These are phyloP conservation scores for Amiota minor DNA, from an alignment of 2,888 invertebrate species.

Conservation along the genomic window DNA sequence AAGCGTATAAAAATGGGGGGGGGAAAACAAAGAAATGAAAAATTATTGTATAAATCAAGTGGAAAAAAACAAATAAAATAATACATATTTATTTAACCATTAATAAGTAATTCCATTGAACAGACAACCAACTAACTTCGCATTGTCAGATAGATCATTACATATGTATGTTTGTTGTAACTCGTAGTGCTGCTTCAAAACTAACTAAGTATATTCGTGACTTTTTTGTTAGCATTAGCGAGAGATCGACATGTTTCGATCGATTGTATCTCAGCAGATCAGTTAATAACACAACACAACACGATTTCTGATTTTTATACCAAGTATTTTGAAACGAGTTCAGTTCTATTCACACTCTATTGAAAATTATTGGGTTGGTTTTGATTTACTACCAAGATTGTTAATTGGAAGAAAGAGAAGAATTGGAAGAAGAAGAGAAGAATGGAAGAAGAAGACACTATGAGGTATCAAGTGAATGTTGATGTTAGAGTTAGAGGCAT, in stretches of 20 bases:
- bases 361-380: slow-evolving; percentile 44
- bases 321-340: slow-evolving; percentile 47
- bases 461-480: too few relatives aligned
- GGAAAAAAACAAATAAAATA: too few relatives aligned
- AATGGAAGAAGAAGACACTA: not conserved
- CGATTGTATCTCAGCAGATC: too few relatives aligned
- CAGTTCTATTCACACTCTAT: slow-evolving; percentile 61
- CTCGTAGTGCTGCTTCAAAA: not conserved
- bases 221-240: slow-evolving; percentile 3
- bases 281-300: too few relatives aligned
- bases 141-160: too few relatives aligned
- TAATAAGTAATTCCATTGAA: too few relatives aligned
- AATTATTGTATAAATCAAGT: too few relatives aligned
- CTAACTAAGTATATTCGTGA: not conserved
- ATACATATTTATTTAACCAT: too few relatives aligned
- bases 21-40: too few relatives aligned
- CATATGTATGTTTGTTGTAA: too few relatives aligned
- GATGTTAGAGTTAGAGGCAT: not conserved
- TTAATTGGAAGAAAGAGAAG: not conserved
- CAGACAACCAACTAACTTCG: too few relatives aligned
- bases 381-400: not conserved
- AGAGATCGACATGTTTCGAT: not conserved
- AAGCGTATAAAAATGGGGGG: too few relatives aligned
- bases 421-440: not conserved
- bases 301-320: not conserved